These are phyloP conservation scores for Porites lutea DNA, from an alignment of 64 coral and sea anemone genomes.

Conservation along the genomic window DNA sequence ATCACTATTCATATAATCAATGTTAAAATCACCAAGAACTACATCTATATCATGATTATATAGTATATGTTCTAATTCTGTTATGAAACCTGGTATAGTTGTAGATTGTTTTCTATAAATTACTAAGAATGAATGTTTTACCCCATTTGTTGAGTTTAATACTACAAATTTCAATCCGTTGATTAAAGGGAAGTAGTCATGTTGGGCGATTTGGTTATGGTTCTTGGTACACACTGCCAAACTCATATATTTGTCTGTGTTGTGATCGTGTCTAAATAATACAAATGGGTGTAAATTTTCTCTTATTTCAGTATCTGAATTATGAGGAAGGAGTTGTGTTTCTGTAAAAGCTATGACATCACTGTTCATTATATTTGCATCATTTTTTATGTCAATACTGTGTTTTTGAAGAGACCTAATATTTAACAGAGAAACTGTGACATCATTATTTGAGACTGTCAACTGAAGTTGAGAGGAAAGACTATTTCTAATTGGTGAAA, in stretches of 20 bases:
- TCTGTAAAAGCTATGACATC: slow-evolving; percentile 65
- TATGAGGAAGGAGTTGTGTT: slow-evolving; percentile 54
- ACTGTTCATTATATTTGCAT: slow-evolving; percentile 53
- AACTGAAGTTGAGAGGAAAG: slow-evolving; percentile 7
- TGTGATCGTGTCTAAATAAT: slow-evolving; percentile 46
- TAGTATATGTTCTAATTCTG: slow-evolving; percentile 18
- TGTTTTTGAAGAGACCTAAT: slow-evolving; percentile 73
- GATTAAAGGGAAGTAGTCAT: slow-evolving; percentile 40
- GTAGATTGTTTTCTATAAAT: slow-evolving; percentile 19
- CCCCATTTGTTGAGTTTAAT: slow-evolving; percentile 27
- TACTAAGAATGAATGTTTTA: slow-evolving; percentile 15
- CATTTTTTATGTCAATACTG: slow-evolving; percentile 65
- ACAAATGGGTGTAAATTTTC: slow-evolving; percentile 43
- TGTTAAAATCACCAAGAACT: slow-evolving; percentile 24
- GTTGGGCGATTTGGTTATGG: slow-evolving; percentile 9
- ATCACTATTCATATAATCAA: slow-evolving; percentile 26
- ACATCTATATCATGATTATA: not conserved
- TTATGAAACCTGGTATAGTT: slow-evolving; percentile 1
- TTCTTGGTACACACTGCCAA: slow-evolving; percentile 43
- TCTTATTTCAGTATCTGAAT: slow-evolving; percentile 57
- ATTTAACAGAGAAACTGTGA: slow-evolving; percentile 68
- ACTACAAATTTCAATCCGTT: slow-evolving; percentile 37
- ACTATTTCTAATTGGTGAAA: too few relatives aligned
- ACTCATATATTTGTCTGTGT: slow-evolving; percentile 29
- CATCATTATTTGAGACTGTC: slow-evolving; percentile 41